Base-by-base conservation (phyloP, 2,888 invertebrate genomes). In the Drosophila trichaetosa region DNA sequence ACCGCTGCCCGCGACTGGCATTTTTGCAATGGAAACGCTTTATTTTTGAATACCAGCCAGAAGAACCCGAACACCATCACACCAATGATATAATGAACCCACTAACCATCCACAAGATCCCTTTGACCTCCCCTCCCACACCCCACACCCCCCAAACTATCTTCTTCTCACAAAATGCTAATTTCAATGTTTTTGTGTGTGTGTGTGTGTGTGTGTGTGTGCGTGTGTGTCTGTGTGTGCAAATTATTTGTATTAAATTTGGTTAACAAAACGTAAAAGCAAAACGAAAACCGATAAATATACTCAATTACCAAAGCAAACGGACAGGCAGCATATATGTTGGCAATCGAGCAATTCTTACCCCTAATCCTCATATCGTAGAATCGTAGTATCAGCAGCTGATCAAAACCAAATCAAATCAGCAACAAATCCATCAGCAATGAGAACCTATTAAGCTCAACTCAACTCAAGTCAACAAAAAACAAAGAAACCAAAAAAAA, bases 241-340 rank as follows among this genome's bases (percentile, higher is more conserved):
- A 79, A 90, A 75, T 80, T 78, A 82, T 71, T 87, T 90, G 87
- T 87, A 87, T 91, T 92, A 90, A 91, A 88, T 91, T 92, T 91
- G 92, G 91, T 89, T 82, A 82, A 74, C 63, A 71, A 69, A 73
- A 62, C 65, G 56, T 42, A 58, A 67, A 66, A 49, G 36, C 61
- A 61, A 42, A 56, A 42, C 11, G 11, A 71, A 33, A 48, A 57
- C n/a, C 27, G 38, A 61, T 57, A 62, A 54, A 67, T 36, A 64
- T 63, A 62, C 60, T 63, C 36, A 76, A 79, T 53, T 76, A 73
- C 62, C 54, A 87, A 90, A 89, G 86, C 65, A 83, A 89, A 90
- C 90, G 92, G 92, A 93, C 93, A 93, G 93, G 92, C 93, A 93
- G 93, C 93, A 93, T 93, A 93, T 93, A 93, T 93, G 93, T 93